A percentile compares a stretch with the other conserved stretches of the same genome.
Conservation (phyloP, 2,797 vertebrate genomes). For the Meda fulgida region DNA sequence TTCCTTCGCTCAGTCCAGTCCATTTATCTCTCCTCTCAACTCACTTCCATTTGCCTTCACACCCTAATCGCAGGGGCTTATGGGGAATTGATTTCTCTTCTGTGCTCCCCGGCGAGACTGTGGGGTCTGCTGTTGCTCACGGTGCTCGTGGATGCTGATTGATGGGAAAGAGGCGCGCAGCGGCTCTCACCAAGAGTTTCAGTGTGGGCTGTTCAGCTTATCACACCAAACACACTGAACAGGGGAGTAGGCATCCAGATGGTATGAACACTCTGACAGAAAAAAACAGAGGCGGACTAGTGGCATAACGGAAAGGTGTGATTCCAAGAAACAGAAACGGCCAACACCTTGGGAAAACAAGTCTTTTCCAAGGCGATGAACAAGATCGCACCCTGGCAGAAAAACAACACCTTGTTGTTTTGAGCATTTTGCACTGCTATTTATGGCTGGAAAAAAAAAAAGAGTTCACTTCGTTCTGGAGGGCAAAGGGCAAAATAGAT, state of each 20-base stretch:
- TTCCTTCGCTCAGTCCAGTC: slow-evolving; percentile 29
- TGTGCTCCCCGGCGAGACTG: slow-evolving; percentile 26
- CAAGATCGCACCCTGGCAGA: slow-evolving; percentile 13
- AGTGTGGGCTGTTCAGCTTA: slow-evolving; percentile 46
- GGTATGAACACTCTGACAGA: slow-evolving; percentile 34
- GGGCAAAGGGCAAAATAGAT: slow-evolving; percentile 8
- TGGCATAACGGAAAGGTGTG: slow-evolving; percentile 31
- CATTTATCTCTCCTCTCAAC: slow-evolving; percentile 26
- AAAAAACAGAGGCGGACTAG: slow-evolving; percentile 7
- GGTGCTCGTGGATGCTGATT: slow-evolving; percentile 33
- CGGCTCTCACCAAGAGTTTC: slow-evolving; percentile 20
- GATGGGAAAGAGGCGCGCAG: slow-evolving; percentile 27
- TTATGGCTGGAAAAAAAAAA: neutral
- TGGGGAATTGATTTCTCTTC: slow-evolving; percentile 55
- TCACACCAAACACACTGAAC: slow-evolving; percentile 46
- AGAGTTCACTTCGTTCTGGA: neutral
- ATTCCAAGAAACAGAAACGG: slow-evolving; percentile 35
- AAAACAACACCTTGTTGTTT: slow-evolving; percentile 23
- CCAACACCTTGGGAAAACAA: slow-evolving; percentile 35
- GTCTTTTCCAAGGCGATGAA: neutral
- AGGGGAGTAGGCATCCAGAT: slow-evolving; percentile 35
- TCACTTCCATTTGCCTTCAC: slow-evolving; percentile 35
- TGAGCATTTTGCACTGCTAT: slow-evolving; percentile 14
- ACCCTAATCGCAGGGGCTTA: slow-evolving; percentile 49
- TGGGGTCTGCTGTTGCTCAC: slow-evolving; percentile 28